These are phyloP conservation scores for Globodera ellingtonae DNA, from an alignment of 1,140 invertebrate species.

Conservation along the genomic window DNA sequence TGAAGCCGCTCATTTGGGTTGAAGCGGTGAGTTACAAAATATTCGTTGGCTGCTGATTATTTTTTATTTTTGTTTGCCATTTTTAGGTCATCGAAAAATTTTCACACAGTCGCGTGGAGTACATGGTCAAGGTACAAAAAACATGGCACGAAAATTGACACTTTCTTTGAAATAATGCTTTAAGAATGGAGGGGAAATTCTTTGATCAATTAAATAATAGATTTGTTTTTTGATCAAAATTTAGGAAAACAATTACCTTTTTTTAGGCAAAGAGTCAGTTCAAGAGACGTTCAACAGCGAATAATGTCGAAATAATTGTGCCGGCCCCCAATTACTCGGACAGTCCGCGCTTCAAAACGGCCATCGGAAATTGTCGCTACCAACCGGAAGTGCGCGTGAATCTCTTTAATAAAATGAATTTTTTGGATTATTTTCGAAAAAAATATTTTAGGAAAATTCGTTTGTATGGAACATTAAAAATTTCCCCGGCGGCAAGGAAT, in stretches of 20 bases:
- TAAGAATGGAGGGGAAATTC: neutral
- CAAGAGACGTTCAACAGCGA: slow-evolving; percentile 93
- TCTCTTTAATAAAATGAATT: neutral
- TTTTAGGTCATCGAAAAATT: slow-evolving; percentile 85
- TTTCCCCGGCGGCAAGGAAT: slow-evolving; percentile 94
- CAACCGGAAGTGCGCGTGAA: slow-evolving; percentile 21
- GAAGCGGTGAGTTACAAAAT: slow-evolving; percentile 75
- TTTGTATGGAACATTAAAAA: slow-evolving; percentile 99
- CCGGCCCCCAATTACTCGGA: slow-evolving; percentile 97
- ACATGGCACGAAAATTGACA: neutral
- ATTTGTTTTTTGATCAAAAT: too few relatives aligned
- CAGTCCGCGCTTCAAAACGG: slow-evolving; percentile 97
- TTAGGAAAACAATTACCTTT: too few relatives aligned
- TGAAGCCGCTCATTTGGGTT: slow-evolving; percentile 98
- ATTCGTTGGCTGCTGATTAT: neutral
- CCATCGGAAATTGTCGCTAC: slow-evolving; percentile 91
- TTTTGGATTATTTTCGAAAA: too few relatives aligned
- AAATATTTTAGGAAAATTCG: slow-evolving; percentile 77
- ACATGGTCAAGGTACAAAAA: slow-evolving; percentile 86
- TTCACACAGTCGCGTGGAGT: slow-evolving; percentile 94
- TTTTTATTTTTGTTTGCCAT: neutral
- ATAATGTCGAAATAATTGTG: slow-evolving; percentile 98
- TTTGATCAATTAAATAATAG: too few relatives aligned
- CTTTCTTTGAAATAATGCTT: neutral
- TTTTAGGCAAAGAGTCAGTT: slow-evolving; percentile 98